phyloP scores from a whole-genome alignment of 2,797 vertebrate species.

The Artibeus jamaicensis region DNA sequence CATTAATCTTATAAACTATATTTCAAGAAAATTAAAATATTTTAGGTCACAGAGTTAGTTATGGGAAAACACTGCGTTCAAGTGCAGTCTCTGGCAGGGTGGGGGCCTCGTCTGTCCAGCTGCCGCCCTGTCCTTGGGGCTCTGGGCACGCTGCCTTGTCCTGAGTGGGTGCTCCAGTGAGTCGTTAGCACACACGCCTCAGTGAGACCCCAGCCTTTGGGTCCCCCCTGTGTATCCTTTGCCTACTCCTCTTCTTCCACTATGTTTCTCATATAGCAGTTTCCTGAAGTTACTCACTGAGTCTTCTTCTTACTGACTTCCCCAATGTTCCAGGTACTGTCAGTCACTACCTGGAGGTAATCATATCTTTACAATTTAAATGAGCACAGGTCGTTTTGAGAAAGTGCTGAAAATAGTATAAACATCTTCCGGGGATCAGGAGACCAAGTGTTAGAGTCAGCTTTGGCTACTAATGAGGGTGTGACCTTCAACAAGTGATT shows the following conservation, averaged over 20 bases:
- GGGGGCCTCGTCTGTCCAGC: background rate
- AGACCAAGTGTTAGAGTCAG: background rate
- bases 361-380: background rate
- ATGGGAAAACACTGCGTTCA: background rate
- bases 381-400: background rate
- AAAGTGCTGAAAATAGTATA: background rate
- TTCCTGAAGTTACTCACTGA: background rate
- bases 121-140: background rate
- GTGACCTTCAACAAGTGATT: background rate
- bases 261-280: background rate
- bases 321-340: background rate
- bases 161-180: background rate
- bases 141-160: background rate
- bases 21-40: background rate
- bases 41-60: slow-evolving; percentile 23
- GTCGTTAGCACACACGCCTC: background rate
- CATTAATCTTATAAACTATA: background rate
- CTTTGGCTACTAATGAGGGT: background rate
- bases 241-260: background rate
- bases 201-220: background rate
- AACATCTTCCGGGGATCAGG: background rate
- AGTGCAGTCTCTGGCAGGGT: background rate
- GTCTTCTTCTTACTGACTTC: background rate
- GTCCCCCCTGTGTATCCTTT: background rate
- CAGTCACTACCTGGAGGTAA: background rate